Base-by-base conservation (phyloP, 2,797 vertebrate genomes). In the Channallabes apus region DNA sequence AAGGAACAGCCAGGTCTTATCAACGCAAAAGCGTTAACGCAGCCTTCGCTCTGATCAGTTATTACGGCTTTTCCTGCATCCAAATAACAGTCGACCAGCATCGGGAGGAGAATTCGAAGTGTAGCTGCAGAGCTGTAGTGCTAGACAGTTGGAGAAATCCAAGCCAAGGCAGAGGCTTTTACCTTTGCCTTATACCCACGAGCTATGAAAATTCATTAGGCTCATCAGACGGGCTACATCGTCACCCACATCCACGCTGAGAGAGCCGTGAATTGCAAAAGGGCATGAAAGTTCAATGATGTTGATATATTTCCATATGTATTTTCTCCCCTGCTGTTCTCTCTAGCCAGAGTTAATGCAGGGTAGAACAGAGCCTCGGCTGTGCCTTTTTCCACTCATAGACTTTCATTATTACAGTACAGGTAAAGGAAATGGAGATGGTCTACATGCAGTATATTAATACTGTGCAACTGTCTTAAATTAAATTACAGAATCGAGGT, bases 211-310 rank as follows among this genome's bases (percentile, higher is more conserved):
- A 84, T 89, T 82, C 82, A 87, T 84, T 87, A 87, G 84, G 67
- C 56, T 85, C 71, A 73, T 85, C 86, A 80, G 80, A 82, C 79
- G 59, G 35, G 69, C 8, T 76, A 59, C 59, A 24, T 46, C 69
- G 62, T 78, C 59, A 78, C 79, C 79, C 77, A 82, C 32, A 79
- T 83, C 29, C 83, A 85, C 32, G 69, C 56, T 32, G 51, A 41
- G 35, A 84, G 71, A 54, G 72, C 62, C 71, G 78, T 62, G 86
- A 87, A 87, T 54, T 51, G 77, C 86, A 79, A 72, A 77, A 83
- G 62, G 69, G 51, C 65, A 85, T 92, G 87, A 92, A 93, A 94
- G 90, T 93, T 94, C 92, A 93, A 93, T 93, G 93, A 92, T 90
- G 87, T 87, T 87, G 87, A 91, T 90, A 87, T 85, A 83, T 90